Evolutionary conservation across 1,140 invertebrate genomes (phyloP), one percentile per base, ranked within the genome.

Genomic region (Tetramorium simillimum): DNA sequence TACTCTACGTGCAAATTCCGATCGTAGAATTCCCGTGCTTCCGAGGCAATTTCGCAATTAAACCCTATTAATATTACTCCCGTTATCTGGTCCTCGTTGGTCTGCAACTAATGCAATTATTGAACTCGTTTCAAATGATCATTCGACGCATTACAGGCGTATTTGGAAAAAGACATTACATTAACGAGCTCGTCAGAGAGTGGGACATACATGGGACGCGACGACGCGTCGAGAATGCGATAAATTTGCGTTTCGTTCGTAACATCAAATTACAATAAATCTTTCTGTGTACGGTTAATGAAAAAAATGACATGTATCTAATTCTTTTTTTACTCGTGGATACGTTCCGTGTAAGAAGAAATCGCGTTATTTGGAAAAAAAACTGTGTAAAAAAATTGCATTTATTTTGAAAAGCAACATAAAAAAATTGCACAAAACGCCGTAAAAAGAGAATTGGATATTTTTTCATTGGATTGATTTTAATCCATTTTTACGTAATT

Each of bases 21-120:
- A 43, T 73, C 24, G 49, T 51, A 28, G 65, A 5, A 77, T 85
- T 85, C 21, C 21, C 40, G 9, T 63, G 28, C 28, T 51, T 77
- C 14, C 37, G 28, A 60, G 46, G 43, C 24, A 85, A 85, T 85
- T 85, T 77, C 37, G 53, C 81, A 73, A 85, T 85, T 76, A 43
- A 58, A 51, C 3, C 18, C 70, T 49, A 62, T 85, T 60, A 76
- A 87, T 87, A 73, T 87, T 67, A 65, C 53, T 85, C 62, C 69
- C 46, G 77, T 80, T 80, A 69, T 69, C 77, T 33, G n/a, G 28
- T 56, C 5, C 60, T 69, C 62, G 33, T 69, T 80, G 77, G 24
- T 69, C 14, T 46, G 62, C 62, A 46, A 69, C 21, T 69, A 80
- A 80, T 46, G 62, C 46, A 80, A 80, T 80, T 69, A 80, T 80